A percentile compares a stretch with the other conserved stretches of the same genome.
These are phyloP conservation scores for Aphelenchoides fujianensis DNA, from an alignment of 1,140 invertebrate genomes.

Conservation along the genomic window DNA sequence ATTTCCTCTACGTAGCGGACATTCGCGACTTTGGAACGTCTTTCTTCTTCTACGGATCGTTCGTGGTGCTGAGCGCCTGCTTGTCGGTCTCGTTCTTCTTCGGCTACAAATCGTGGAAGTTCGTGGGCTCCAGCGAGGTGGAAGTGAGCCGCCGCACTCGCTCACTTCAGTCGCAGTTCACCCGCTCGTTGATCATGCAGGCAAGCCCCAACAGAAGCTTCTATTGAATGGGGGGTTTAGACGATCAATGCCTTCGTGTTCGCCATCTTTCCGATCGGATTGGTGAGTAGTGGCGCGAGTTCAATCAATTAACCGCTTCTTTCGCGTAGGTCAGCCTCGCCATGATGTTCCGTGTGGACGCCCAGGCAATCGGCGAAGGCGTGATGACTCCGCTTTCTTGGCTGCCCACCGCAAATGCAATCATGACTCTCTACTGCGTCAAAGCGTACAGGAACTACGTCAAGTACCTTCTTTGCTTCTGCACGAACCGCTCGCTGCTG, in stretches of 20 bases:
- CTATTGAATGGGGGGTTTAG: neutral
- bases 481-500: too few species aligned
- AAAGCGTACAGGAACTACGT: slow-evolving; percentile 4
- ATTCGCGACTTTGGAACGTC: slow-evolving; percentile 10
- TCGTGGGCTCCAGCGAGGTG: neutral
- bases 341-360: slow-evolving; percentile 2
- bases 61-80: neutral
- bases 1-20: neutral
- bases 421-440: neutral
- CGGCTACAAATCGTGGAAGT: neutral
- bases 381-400: slow-evolving; percentile 6
- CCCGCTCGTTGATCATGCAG: neutral
- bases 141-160: neutral
- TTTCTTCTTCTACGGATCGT: slow-evolving; percentile 3
- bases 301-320: too few species aligned
- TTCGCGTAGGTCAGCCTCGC: slow-evolving; percentile 3
- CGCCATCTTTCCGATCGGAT: slow-evolving; percentile 13
- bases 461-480: too few species aligned
- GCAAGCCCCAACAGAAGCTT: neutral
- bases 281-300: too few species aligned
- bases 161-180: neutral
- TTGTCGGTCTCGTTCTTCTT: neutral
- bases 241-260: slow-evolving; percentile 1
- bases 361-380: neutral
- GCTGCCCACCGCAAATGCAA: slow-evolving; percentile 18